These are phyloP conservation scores for Mechanitis messenoides DNA, from an alignment of 2,888 invertebrate genomes.

Conservation along the genomic window DNA sequence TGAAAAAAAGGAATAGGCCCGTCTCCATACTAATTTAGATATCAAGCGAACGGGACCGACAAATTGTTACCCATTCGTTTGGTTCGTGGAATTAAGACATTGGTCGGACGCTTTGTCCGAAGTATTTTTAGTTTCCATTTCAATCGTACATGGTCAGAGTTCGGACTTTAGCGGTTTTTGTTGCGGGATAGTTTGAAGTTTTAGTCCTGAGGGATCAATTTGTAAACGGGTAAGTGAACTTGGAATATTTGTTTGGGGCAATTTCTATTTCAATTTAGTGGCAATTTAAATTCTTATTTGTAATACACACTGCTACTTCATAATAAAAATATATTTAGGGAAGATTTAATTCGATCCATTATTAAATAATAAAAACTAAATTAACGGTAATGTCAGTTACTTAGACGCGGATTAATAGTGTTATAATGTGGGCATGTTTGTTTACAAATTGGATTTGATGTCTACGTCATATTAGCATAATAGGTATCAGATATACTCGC, in stretches of 20 bases:
- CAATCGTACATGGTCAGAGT: conserved; percentile 41
- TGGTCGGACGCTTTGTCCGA: conserved; percentile 37
- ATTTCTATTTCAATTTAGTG: conserved; percentile 16
- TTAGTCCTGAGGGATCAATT: conserved; percentile 37
- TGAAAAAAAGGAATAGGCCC: conserved; percentile 49
- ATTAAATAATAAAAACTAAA: too few species aligned
- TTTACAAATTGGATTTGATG: neutral
- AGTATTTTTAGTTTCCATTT: conserved; percentile 39
- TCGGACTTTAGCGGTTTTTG: conserved; percentile 49
- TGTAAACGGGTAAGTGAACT: conserved; percentile 35
- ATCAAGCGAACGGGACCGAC: conserved; percentile 67
- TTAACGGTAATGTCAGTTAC: too few species aligned
- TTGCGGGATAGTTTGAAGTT: conserved; percentile 48
- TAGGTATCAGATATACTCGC: too few species aligned
- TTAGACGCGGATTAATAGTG: neutral
- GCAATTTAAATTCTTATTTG: conserved; percentile 16
- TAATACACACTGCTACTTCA: neutral
- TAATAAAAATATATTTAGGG: neutral
- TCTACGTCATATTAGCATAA: neutral
- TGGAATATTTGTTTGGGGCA: conserved; percentile 16
- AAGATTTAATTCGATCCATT: neutral
- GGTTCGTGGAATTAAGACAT: conserved; percentile 59
- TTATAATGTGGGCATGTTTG: neutral
- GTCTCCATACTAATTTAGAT: conserved; percentile 73
- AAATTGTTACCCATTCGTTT: conserved; percentile 64